Percentiles rank a stretch among this genome's conserved stretches.
These are phyloP conservation scores for Lepus oiostolus DNA, from an alignment of 2,797 vertebrate genomes.

Conservation along the genomic window DNA sequence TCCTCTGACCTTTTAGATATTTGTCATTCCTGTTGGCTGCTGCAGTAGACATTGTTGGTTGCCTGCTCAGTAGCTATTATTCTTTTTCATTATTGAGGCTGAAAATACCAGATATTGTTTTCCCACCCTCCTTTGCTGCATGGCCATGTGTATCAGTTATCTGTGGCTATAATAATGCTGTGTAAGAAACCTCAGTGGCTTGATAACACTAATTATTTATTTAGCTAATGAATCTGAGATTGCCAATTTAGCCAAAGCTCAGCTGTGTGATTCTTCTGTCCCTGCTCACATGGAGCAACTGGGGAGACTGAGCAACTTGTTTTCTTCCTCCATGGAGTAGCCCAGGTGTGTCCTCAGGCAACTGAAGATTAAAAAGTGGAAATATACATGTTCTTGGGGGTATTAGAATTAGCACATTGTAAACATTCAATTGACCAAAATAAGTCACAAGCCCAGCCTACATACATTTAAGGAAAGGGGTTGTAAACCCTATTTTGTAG, in stretches of 20 bases:
- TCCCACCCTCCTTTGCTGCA: not conserved
- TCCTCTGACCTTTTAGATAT: not conserved
- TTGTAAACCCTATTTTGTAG: not conserved
- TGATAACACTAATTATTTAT: slow-evolving; percentile 17
- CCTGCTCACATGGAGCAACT: not conserved
- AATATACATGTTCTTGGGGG: not conserved
- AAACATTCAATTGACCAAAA: not conserved
- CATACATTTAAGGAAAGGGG: not conserved
- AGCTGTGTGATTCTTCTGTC: slow-evolving; percentile 31
- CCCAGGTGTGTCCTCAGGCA: not conserved
- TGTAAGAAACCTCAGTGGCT: slow-evolving; percentile 24
- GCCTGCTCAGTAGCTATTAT: not conserved
- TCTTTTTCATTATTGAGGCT: slow-evolving; percentile 30
- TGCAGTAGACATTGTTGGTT: not conserved
- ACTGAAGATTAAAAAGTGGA: not conserved
- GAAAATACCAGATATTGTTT: slow-evolving; percentile 41
- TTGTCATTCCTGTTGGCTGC: slow-evolving; percentile 18
- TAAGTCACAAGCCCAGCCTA: not conserved
- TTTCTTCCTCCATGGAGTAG: not conserved
- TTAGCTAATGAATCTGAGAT: not conserved
- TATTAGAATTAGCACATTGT: not conserved
- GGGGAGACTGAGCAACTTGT: not conserved
- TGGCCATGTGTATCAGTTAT: not conserved
- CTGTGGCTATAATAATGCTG: not conserved
- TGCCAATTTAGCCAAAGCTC: not conserved